Evolutionary conservation across 2,888 invertebrate genomes (phyloP).

Genomic region (Empis stercorea): DNA sequence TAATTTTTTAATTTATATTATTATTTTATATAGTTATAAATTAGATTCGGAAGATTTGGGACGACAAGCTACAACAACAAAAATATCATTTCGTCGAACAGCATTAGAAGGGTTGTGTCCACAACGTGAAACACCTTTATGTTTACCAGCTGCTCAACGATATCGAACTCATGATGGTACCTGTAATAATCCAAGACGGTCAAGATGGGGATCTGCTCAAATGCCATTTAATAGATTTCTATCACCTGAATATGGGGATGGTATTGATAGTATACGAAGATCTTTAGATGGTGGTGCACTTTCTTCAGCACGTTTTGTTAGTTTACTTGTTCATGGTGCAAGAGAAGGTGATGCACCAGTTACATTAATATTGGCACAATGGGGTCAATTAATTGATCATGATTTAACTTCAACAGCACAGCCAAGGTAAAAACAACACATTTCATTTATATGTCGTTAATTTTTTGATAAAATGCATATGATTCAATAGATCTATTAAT

Average conservation of each 20-base stretch:
- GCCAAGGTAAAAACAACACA: constrained; percentile 37
- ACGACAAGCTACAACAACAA: constrained; percentile 30
- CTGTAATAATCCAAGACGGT: constrained; percentile 69
- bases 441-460: background rate
- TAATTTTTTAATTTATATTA: background rate
- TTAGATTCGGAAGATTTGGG: constrained; percentile 27
- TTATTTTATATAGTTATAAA: constrained; percentile 24
- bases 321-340: constrained; percentile 51
- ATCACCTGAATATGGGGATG: constrained; percentile 71
- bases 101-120: constrained; percentile 45
- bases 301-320: constrained; percentile 66
- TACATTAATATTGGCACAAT: constrained; percentile 75
- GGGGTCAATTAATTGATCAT: constrained; percentile 86
- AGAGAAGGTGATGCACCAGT: constrained; percentile 51
- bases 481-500: constrained; percentile 44
- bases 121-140: constrained; percentile 49
- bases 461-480: background rate
- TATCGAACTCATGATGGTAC: constrained; percentile 81
- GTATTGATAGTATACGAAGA: constrained; percentile 38
- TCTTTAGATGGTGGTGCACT: constrained; percentile 47
- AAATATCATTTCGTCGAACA: constrained; percentile 32
- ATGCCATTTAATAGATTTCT: constrained; percentile 71
- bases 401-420: constrained; percentile 72
- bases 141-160: constrained; percentile 53
- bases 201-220: constrained; percentile 71